phyloP scores from a whole-genome alignment of 2,888 invertebrate genomes.

The Carabus problematicus region DNA sequence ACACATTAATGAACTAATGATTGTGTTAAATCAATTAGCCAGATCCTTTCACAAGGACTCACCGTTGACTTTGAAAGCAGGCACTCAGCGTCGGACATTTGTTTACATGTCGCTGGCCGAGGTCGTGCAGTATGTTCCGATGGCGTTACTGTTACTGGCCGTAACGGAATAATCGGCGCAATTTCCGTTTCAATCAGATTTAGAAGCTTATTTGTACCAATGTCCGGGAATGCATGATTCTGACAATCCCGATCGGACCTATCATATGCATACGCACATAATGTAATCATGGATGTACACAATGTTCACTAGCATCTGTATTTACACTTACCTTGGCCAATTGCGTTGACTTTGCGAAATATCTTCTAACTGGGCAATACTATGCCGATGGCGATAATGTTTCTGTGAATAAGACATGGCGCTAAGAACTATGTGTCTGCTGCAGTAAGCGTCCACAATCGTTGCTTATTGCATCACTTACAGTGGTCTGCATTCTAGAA shows the following conservation, averaged over 20 bases:
- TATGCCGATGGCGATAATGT: constrained; percentile 51
- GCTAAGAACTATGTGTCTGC: constrained; percentile 46
- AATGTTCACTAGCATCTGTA: background rate
- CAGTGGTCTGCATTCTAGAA: too few species aligned
- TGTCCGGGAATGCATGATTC: background rate
- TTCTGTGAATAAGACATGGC: constrained; percentile 51
- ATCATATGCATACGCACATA: background rate
- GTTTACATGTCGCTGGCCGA: background rate
- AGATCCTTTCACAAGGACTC: background rate
- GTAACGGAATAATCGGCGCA: background rate
- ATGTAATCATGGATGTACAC: background rate
- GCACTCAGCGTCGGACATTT: constrained; percentile 10
- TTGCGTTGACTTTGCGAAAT: constrained; percentile 53
- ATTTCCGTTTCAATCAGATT: constrained; percentile 1
- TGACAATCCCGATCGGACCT: constrained; percentile 1
- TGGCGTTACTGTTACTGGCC: background rate
- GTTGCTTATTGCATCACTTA: too few species aligned
- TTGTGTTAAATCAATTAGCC: too few species aligned
- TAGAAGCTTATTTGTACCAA: constrained; percentile 1
- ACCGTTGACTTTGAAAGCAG: constrained; percentile 2
- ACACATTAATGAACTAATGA: too few species aligned
- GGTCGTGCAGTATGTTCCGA: background rate
- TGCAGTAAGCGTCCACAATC: constrained; percentile 40
- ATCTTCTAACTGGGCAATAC: constrained; percentile 52
- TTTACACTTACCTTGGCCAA: constrained; percentile 12